Base-by-base conservation (phyloP, 1,140 invertebrate genomes). In the Anoplophora glabripennis region DNA sequence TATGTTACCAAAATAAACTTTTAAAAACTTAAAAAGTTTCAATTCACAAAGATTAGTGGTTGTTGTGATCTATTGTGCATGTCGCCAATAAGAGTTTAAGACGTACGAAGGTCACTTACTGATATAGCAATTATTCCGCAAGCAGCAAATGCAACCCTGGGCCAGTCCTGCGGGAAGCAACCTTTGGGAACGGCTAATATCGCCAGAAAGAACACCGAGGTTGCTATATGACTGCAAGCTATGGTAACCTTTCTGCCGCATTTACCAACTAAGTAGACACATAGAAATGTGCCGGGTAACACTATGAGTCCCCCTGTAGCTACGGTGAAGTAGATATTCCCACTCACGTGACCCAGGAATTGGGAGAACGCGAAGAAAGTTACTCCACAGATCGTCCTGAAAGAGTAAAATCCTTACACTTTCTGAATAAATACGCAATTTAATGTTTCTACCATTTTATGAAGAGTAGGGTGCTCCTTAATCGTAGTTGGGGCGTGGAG, bases 321-420 rank as follows among this genome's bases (percentile, higher is more conserved):
- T 17, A 89, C 86, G 70, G 88, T 89, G 1, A 85, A 61, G 67
- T 88, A 90, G 44, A 89, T 85, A 69, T 90, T 78, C 4, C 86
- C 84, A 11, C 83, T 82, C 8, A 89, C 76, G 54, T 85, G 81
- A 0, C 86, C 83, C 33, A 88, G 82, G 65, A 88, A 89, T 70
- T 90, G 88, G 0, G 86, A 84, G 5, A 89, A 83, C 1, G 87
- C 87, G 64, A 85, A 89, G 67, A 89, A 84, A 17, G 85, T 85
- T 63, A 89, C 80, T 8, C 88, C 88, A 55, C 82, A 76, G 33
- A 81, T 65, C 8, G 65, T 61, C 72, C 72, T 72, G 53, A 46
- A 69, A n/a, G n/a, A n/a, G n/a, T n/a, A n/a, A 65, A 53, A 57
- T 33, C 12, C 21, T 9, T 38, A 47, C 18, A 36, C 5, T 57